phyloP scores from a whole-genome alignment of 53 echinoderm and acorn worm genomes.

The Astropecten irregularis region DNA sequence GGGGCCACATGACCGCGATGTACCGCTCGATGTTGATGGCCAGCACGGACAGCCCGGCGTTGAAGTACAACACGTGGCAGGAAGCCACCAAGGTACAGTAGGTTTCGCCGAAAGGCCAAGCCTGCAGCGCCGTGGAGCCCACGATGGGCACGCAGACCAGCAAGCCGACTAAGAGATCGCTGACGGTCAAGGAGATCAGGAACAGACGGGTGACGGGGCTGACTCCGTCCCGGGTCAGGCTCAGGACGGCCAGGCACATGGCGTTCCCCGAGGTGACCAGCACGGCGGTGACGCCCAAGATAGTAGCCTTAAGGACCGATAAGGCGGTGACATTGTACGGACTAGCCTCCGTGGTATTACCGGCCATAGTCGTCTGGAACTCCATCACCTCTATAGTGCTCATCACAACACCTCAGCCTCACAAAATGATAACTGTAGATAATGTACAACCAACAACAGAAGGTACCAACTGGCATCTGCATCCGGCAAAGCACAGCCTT shows the following conservation, averaged over 20 bases:
- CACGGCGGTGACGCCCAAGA: neutral
- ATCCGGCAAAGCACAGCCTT: too few species aligned
- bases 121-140: slow-evolving; percentile 39
- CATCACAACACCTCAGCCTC: too few species aligned
- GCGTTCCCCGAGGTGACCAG: slow-evolving; percentile 18
- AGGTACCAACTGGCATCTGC: too few species aligned
- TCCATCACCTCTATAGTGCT: neutral
- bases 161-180: slow-evolving; percentile 39
- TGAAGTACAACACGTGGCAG: slow-evolving; percentile 41
- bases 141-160: slow-evolving; percentile 33
- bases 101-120: slow-evolving; percentile 31
- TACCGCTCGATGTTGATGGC: slow-evolving; percentile 48
- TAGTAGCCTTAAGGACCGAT: slow-evolving; percentile 18
- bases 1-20: slow-evolving; percentile 42
- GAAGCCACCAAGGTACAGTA: slow-evolving; percentile 44
- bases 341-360: neutral
- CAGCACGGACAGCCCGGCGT: slow-evolving; percentile 31
- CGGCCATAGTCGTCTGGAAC: neutral
- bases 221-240: slow-evolving; percentile 19
- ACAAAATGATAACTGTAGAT: too few species aligned
- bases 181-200: slow-evolving; percentile 33
- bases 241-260: slow-evolving; percentile 24
- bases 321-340: slow-evolving; percentile 32
- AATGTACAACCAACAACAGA: too few species aligned
- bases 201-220: slow-evolving; percentile 46